Percentiles rank a stretch among this genome's conserved stretches.
These are phyloP conservation scores for Ophion obscuratus DNA, from an alignment of 2,888 invertebrate species.

Conservation along the genomic window DNA sequence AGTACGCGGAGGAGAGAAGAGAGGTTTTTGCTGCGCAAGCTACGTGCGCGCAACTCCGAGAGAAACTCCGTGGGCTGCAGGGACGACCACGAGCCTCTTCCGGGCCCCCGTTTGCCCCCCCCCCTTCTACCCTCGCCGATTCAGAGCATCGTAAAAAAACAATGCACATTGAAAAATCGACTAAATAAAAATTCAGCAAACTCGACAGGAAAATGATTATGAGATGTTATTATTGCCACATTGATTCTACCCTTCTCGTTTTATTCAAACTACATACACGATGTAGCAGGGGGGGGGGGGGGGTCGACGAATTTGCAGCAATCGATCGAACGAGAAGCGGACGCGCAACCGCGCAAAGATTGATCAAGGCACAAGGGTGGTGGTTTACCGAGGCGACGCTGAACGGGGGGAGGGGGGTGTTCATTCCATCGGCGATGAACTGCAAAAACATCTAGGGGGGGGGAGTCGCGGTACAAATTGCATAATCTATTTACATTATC, in stretches of 20 bases:
- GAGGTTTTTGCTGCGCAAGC: constrained; percentile 64
- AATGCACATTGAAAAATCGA: not conserved
- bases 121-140: not conserved
- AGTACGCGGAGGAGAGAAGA: constrained; percentile 42
- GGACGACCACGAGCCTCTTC: constrained; percentile 53
- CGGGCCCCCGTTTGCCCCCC: constrained; percentile 50
- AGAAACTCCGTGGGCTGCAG: constrained; percentile 60
- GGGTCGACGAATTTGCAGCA: constrained; percentile 44
- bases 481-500: constrained; percentile 81
- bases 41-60: constrained; percentile 52
- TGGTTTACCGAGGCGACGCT: constrained; percentile 8
- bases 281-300: not conserved
- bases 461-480: constrained; percentile 71
- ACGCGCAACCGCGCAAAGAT: constrained; percentile 72
- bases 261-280: not conserved
- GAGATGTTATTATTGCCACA: too few relatives aligned
- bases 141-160: too few relatives aligned
- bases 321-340: constrained; percentile 73
- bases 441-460: not conserved
- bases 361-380: constrained; percentile 29
- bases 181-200: not conserved
- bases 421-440: constrained; percentile 51
- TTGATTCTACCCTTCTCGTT: too few relatives aligned
- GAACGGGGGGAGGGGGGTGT: constrained; percentile 19
- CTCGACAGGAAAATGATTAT: too few relatives aligned